Base-by-base conservation (phyloP, 2,797 vertebrate species). In the Gastrophryne carolinensis region DNA sequence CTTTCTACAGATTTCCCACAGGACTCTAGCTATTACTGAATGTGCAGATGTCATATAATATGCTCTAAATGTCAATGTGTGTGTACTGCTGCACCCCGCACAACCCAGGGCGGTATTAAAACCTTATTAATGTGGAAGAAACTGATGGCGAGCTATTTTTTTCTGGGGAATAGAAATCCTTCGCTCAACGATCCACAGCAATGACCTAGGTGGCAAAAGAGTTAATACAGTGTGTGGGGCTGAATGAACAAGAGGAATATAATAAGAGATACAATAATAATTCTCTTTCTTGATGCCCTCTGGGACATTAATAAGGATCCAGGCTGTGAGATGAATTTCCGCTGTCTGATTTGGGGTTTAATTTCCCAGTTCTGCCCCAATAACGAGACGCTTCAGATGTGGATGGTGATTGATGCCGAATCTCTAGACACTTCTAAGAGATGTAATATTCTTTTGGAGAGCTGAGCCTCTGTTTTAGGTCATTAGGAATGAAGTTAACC, bases 281-380 rank as follows among this genome's bases (percentile, higher is more conserved):
- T 70, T 76, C 73, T 76, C 65, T 76, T 70, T 76, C 73, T 76
- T 70, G 26, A 34, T 70, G 5, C 73, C 57, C 73, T 70, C 29
- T 63, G 73, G 58, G 73, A 76, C 66, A 69, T 70, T 76, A 76
- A 70, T 76, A 70, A 70, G 47, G 57, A 76, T 76, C 57, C 56
- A 54, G 73, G 47, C 58, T 70, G 57, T 69, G 47, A 69, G 49
- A 54, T 76, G 65, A 63, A 76, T 76, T 66, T 58, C 65, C 63
- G 27, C 37, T 10, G 34, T 44, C 73, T 76, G 73, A 70, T 62
- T 70, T 76, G 73, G 47, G 66, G 57, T 54, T 63, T 76, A 62
- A 62, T 76, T 76, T 76, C 73, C 73, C 64, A 69, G 24, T 21
- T 75, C 73, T 75, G 17, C 66, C 73, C 66, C 66, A 70, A 56